Evolutionary conservation across 2,888 invertebrate species (phyloP), one percentile per base, ranked within the genome.

Genomic region (Drosophila paucipuncta): DNA sequence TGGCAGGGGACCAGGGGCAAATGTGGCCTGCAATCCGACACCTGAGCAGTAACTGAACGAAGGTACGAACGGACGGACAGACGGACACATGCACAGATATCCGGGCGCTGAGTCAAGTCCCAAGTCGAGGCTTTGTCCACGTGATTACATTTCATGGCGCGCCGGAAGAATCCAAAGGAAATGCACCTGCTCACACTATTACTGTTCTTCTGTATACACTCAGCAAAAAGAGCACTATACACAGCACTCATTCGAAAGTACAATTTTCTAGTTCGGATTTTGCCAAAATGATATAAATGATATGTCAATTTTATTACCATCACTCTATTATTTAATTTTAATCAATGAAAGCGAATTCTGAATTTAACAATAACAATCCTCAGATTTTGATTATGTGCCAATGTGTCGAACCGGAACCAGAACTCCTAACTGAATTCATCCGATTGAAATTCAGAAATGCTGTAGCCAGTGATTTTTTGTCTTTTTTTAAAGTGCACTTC

Each of bases 101-200:
- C 76, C 78, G 68, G 73, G 41, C 30, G 41, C 11, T 47, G 59
- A 50, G 43, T 62, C 50, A 53, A 58, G 70, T 53, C 30, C n/a
- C 57, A 71, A 50, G 55, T 55, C 43, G 71, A 68, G 75, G 64
- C 64, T 74, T 78, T 80, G 85, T 80, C 76, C 72, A 74, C 64
- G 76, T 83, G 86, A 85, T 86, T 83, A 80, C 85, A 80, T 85
- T 78, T 80, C 80, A 72, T 70, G 68, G 73, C 59, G 54, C 55
- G 59, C 80, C 80, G 84, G 85, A 85, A 82, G 88, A 83, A 70
- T 75, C 47, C 22, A 68, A 82, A 76, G 82, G 77, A 85, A 83
- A 67, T 77, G 85, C 82, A 82, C 39, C 16, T 31, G 22, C 28
- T 10, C 22, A 30, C 35, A 16, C 9, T 31, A 10, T n/a, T 22